phyloP scores from a whole-genome alignment of 2,888 invertebrate genomes.

The Troilus luridus region DNA sequence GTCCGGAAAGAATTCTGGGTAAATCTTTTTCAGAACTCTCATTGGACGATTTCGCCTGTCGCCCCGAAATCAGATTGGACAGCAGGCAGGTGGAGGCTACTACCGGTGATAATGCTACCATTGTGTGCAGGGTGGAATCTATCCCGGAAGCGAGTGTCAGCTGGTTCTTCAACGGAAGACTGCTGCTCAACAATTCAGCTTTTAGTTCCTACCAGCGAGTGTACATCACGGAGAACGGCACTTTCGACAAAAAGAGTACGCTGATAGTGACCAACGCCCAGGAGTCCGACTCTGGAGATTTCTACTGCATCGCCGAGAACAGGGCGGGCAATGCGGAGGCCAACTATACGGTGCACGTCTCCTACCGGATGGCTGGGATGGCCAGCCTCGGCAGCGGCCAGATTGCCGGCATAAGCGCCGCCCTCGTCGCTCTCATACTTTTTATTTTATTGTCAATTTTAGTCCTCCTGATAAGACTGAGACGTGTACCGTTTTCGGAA shows the following conservation, averaged over 20 bases:
- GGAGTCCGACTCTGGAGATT: conserved; percentile 86
- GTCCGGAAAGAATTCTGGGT: conserved; percentile 78
- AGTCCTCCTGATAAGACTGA: conserved; percentile 81
- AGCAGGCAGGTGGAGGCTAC: conserved; percentile 84
- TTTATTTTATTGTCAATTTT: conserved; percentile 81
- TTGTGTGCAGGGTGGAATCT: conserved; percentile 85
- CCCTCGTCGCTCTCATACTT: conserved; percentile 82
- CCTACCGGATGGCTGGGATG: conserved; percentile 83
- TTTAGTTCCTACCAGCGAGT: conserved; percentile 85
- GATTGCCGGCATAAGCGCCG: conserved; percentile 88
- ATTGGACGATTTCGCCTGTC: conserved; percentile 82
- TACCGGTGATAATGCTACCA: conserved; percentile 88
- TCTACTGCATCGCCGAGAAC: conserved; percentile 92
- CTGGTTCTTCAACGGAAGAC: conserved; percentile 90
- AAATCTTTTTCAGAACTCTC: conserved; percentile 79
- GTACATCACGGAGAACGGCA: conserved; percentile 82
- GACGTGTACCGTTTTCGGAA: conserved; percentile 73
- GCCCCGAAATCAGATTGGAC: conserved; percentile 82
- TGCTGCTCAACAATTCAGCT: conserved; percentile 82
- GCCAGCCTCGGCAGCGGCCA: conserved; percentile 87
- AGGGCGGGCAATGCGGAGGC: conserved; percentile 89
- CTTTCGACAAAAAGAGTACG: conserved; percentile 82
- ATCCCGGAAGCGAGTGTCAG: conserved; percentile 85
- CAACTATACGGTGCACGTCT: conserved; percentile 89
- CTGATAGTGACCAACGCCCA: conserved; percentile 86